Conservation (phyloP, 2,797 vertebrate species). For the Galagoides demidoff region DNA sequence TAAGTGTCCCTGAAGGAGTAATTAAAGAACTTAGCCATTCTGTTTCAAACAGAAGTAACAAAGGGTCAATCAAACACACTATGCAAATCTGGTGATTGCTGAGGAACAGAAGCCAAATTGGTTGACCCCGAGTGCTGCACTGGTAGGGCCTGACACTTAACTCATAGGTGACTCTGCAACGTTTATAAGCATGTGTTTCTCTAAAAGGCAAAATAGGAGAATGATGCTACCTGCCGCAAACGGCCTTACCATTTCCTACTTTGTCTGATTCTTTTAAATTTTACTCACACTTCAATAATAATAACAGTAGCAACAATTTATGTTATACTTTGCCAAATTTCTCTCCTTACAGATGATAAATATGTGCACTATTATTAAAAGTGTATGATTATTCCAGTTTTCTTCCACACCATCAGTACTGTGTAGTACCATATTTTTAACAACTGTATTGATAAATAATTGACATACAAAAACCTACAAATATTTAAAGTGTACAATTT, state of each 20-base stretch:
- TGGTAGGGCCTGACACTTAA: not conserved
- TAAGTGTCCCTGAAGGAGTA: constrained; percentile 65
- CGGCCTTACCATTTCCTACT: not conserved
- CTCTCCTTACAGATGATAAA: not conserved
- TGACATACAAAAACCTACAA: too few species aligned
- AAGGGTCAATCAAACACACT: constrained; percentile 32
- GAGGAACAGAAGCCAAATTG: not conserved
- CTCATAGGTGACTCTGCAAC: not conserved
- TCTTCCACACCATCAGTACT: not conserved
- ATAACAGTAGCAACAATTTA: not conserved
- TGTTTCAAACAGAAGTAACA: constrained; percentile 41
- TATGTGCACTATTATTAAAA: not conserved
- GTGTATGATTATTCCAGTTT: not conserved
- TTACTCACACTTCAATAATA: not conserved
- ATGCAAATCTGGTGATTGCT: not conserved
- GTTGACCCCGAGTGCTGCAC: not conserved
- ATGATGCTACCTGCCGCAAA: not conserved
- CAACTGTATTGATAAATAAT: not conserved
- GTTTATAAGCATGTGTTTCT: not conserved
- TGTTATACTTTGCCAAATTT: not conserved
- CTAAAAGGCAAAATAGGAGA: not conserved
- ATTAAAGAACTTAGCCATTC: constrained; percentile 63
- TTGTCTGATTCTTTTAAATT: not conserved
- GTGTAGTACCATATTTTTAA: not conserved
- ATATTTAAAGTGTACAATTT: not conserved